A percentile compares a stretch with the other conserved stretches of the same genome.
Evolutionary conservation across 23 tunicate genomes (phyloP).

Genomic region (Trididemnum nubilum): DNA sequence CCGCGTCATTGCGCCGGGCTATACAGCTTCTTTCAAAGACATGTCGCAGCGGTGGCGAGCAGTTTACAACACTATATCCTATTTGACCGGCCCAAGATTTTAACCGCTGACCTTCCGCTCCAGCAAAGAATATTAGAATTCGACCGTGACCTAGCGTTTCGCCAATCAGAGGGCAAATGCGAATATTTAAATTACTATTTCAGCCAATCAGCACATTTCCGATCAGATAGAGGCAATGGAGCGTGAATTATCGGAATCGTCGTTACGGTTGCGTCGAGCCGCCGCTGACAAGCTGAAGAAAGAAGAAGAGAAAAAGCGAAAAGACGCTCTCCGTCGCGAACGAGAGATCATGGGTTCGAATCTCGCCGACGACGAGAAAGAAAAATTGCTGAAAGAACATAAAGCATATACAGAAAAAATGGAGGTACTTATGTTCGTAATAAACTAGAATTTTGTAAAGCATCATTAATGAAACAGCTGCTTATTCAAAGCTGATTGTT

Average conservation of each 20-base stretch:
- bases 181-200: background rate
- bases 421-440: too few relatives aligned
- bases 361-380: slow-evolving; percentile 69
- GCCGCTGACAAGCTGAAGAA: slow-evolving; percentile 35
- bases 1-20: too few relatives aligned
- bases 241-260: slow-evolving; percentile 58
- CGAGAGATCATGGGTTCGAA: slow-evolving; percentile 55
- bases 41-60: too few relatives aligned
- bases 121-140: too few relatives aligned
- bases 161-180: too few relatives aligned
- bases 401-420: slow-evolving; percentile 44
- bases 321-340: slow-evolving; percentile 42
- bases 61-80: too few relatives aligned
- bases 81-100: too few relatives aligned
- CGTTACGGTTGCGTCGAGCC: slow-evolving; percentile 43
- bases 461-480: too few relatives aligned
- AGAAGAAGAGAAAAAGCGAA: slow-evolving; percentile 19
- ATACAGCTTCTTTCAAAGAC: too few relatives aligned
- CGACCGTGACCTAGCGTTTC: too few relatives aligned
- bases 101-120: too few relatives aligned
- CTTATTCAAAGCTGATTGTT: too few relatives aligned
- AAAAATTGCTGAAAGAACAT: slow-evolving; percentile 70
- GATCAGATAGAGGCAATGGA: slow-evolving; percentile 53
- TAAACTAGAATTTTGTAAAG: background rate
- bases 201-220: slow-evolving; percentile 63